These are phyloP conservation scores for Yasuhikotakia modesta DNA, from an alignment of 2,797 vertebrate species.

Conservation along the genomic window DNA sequence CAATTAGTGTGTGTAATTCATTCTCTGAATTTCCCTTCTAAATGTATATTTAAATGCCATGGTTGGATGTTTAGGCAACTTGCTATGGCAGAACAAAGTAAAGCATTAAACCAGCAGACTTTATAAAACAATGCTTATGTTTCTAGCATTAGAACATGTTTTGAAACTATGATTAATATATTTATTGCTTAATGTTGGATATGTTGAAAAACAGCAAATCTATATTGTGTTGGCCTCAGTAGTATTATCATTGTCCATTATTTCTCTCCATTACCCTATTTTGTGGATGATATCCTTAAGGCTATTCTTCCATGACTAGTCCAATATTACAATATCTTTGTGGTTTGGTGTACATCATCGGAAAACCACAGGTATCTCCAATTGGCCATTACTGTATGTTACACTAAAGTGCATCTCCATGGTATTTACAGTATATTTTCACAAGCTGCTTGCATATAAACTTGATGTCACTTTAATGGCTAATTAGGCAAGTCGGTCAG, in stretches of 20 bases:
- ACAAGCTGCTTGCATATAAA: constrained; percentile 4
- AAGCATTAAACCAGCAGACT: not conserved
- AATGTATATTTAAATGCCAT: not conserved
- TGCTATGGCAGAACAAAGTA: not conserved
- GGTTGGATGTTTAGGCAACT: not conserved
- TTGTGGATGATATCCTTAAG: not conserved
- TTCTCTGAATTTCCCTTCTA: not conserved
- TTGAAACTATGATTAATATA: not conserved
- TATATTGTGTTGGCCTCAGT: not conserved
- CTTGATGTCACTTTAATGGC: constrained; percentile 9
- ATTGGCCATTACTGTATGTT: constrained; percentile 15
- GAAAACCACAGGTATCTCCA: not conserved
- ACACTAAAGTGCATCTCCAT: constrained; percentile 32
- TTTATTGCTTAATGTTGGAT: not conserved
- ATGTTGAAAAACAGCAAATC: not conserved
- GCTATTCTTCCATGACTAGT: not conserved
- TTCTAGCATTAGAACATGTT: not conserved
- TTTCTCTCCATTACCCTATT: not conserved
- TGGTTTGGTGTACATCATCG: constrained; percentile 22
- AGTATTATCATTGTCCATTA: not conserved
- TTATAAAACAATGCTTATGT: not conserved
- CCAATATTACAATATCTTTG: constrained; percentile 17
- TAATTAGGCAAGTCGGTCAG: not conserved
- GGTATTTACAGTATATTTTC: constrained; percentile 34
- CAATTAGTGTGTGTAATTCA: not conserved